Conservation (phyloP, 2,888 invertebrate genomes). For the Nymphalis urticae region DNA sequence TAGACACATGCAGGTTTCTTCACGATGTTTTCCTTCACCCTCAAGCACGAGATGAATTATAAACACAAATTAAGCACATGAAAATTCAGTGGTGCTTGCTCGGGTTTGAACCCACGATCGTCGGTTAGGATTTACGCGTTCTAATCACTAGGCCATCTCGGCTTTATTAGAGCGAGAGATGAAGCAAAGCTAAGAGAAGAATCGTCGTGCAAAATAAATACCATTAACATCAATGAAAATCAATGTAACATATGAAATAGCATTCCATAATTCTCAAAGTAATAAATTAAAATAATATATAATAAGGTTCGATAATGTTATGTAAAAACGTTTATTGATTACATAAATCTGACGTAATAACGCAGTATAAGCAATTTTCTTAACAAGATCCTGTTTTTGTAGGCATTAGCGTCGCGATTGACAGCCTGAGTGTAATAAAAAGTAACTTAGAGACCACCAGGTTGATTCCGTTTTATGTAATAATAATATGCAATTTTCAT, state of each 20-base stretch:
- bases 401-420: slow-evolving; percentile 49
- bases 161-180: neutral
- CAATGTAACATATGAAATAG: neutral
- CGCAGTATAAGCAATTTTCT: slow-evolving; percentile 30
- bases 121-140: no score
- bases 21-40: no score
- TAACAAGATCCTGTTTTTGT: slow-evolving; percentile 50
- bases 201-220: neutral
- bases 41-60: no score
- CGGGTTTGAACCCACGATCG: no score
- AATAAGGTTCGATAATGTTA: slow-evolving; percentile 24
- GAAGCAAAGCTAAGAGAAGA: neutral
- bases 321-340: slow-evolving; percentile 35
- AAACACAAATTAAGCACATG: no score
- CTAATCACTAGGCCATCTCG: no score
- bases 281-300: slow-evolving; percentile 12
- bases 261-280: neutral
- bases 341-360: slow-evolving; percentile 32
- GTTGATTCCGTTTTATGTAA: slow-evolving; percentile 22
- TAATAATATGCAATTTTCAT: slow-evolving; percentile 8
- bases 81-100: no score
- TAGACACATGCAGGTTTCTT: no score
- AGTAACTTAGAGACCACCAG: slow-evolving; percentile 44
- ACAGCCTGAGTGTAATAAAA: slow-evolving; percentile 49
- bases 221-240: neutral